Evolutionary conservation across 92 coral and sea anemone genomes (phyloP).

Genomic region (Parazoanthus atlanticus): DNA sequence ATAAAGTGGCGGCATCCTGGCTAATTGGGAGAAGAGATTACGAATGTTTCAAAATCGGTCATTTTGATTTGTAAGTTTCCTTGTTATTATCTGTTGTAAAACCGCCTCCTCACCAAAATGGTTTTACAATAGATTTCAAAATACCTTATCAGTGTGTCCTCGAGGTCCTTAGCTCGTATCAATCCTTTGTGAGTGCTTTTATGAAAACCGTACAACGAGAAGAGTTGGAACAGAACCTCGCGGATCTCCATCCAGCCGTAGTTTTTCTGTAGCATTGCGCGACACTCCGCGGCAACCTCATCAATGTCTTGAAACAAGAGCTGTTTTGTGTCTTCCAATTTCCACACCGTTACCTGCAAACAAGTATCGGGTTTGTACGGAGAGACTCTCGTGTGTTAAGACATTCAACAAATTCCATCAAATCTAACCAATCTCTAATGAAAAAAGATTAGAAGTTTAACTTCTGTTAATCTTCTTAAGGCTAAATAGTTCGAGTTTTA

Average conservation of each 20-base stretch:
- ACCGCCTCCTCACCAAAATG: not conserved
- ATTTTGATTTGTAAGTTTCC: not conserved
- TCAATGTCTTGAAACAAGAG: conserved; percentile 25
- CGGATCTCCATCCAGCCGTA: conserved; percentile 38
- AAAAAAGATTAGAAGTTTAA: too few relatives aligned
- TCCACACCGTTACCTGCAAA: conserved; percentile 17
- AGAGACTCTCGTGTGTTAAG: not conserved
- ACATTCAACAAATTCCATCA: not conserved
- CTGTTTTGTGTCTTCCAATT: conserved; percentile 26
- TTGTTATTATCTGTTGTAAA: too few relatives aligned
- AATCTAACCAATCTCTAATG: too few relatives aligned
- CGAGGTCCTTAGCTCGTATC: not conserved
- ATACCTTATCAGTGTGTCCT: conserved; percentile 15
- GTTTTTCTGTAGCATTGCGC: conserved; percentile 8
- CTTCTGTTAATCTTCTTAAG: too few relatives aligned
- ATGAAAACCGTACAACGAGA: not conserved
- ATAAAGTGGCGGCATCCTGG: too few relatives aligned
- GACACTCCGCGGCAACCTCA: conserved; percentile 26
- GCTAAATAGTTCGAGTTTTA: too few relatives aligned
- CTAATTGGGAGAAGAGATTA: too few relatives aligned
- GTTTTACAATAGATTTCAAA: not conserved
- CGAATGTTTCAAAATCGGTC: too few relatives aligned
- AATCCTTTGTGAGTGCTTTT: conserved; percentile 4
- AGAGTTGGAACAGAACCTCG: conserved; percentile 15
- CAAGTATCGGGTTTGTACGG: not conserved